Evolutionary conservation across 2,888 invertebrate genomes (phyloP), one percentile per base, ranked within the genome.

Genomic region (Peribatodes rhomboidaria): DNA sequence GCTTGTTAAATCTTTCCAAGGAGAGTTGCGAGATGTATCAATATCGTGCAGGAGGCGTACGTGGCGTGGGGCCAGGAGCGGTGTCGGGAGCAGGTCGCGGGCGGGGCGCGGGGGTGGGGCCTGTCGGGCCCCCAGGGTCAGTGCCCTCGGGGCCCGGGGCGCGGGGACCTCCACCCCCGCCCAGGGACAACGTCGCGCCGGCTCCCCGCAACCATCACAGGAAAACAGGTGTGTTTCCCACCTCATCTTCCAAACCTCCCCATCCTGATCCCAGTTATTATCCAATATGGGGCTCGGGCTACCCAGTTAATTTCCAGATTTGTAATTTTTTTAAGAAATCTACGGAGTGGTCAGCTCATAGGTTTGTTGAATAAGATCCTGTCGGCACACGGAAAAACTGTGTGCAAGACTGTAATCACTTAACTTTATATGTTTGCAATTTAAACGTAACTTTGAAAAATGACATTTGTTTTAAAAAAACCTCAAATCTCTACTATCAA

Each of bases 131-230:
- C 20, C 79, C 79, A 8, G 78, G 85, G 13, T 82, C 84, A 6
- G 78, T 75, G 0, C 83, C 83, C 10, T 78, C 80, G 13, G 91
- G 97, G 52, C 97, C 97, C 6, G 97, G 97, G n/a, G 97, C 97
- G 4, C 94, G 97, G 76, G 97, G 97, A 55, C 97, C 97, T n/a
- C 97, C 97, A 44, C 97, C 97, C 35, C 97, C 97, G 10, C 97
- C 97, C 0, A 93, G 97, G 66, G 97, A 97, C 78, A 94, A 94
- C 82, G 94, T 95, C 81, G 94, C 87, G 63, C 85, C 89, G 61
- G 85, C 84, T 64, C 88, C 87, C 67, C 86, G 92, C 67, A 90
- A 87, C 72, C 92, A 88, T 65, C 91, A 89, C 71, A 86, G 94
- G 74, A 94, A 92, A 77, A 83, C 93, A 93, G 94, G 94, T 94